Percentiles rank a stretch among this genome's conserved stretches.
Conservation (phyloP, 2,113 vertebrate species). For the Toxotes chatareus region DNA sequence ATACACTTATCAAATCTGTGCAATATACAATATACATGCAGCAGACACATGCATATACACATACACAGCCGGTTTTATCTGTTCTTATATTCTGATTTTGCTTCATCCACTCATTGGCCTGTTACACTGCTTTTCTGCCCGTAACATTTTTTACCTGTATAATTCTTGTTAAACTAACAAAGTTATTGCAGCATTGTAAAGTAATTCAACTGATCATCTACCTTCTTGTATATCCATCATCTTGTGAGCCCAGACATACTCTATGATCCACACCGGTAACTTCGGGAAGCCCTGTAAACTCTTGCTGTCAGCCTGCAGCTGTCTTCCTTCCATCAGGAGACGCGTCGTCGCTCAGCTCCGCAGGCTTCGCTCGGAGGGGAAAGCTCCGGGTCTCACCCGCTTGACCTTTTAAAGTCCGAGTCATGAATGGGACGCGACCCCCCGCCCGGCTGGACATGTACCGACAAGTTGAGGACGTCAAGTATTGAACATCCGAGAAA, state of each 20-base stretch:
- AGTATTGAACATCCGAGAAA: not conserved
- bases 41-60: not conserved
- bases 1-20: no score
- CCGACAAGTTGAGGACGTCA: constrained; percentile 18
- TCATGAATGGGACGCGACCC: not conserved
- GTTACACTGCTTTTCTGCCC: no score
- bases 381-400: not conserved
- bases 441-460: constrained; percentile 49
- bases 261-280: constrained; percentile 79
- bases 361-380: no score
- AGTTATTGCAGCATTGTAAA: not conserved
- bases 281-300: not conserved
- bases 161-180: not conserved
- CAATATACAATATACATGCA: no score
- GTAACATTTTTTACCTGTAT: not conserved
- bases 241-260: constrained; percentile 76
- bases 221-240: constrained; percentile 74
- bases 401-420: not conserved
- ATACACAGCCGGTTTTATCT: not conserved
- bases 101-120: no score
- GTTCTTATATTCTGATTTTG: no score
- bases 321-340: constrained; percentile 44
- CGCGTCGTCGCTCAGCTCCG: not conserved
- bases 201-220: constrained; percentile 6
- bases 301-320: not conserved